Base-by-base conservation (phyloP, 2,888 invertebrate species). In the Euclidia mi region DNA sequence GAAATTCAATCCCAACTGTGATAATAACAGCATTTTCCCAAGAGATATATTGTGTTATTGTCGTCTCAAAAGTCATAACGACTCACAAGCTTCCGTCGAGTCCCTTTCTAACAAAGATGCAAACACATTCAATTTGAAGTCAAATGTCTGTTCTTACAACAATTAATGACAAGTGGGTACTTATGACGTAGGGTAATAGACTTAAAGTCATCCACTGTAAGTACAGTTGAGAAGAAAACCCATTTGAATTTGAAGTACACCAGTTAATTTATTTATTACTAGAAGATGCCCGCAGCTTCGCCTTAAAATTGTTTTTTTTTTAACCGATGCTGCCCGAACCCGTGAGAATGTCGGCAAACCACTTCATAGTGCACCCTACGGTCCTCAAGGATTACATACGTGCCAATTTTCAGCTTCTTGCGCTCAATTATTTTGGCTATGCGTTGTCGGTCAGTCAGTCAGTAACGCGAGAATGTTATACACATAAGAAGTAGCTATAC, bases 171-270 rank as follows among this genome's bases (percentile, higher is more conserved):
- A 2, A 15, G 29, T 10, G n/a, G 10, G 1, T 17, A 29, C 15
- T 29, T 15, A 15, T 37, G 37, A 37, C 17, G 37, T 42, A 29
- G 3, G 29, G 12, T 42, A 10, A 10, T 3, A 17, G 10, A 29
- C 25, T 42, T 7, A 25, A 3, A 42, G 28, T 7, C 15, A 6
- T 7, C 15, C 2, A 15, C 3, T 20, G 25, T 28, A 14, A 14
- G 28, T 41, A 29, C 15, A 28, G 41, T 41, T 28, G 20, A 1
- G 14, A 28, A 41, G 14, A 41, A 41, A 41, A 14, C 10, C 41
- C 14, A 41, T 28, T 41, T 28, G 14, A 41, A 28, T 12, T 12
- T 7, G 0, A n/a, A n/a, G n/a, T n/a, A n/a, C n/a, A n/a, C n/a
- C n/a, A n/a, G n/a, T 41, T n/a, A 12, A 11, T 28, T 7, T 41